These are phyloP conservation scores for Lophura nycthemera DNA, from an alignment of 2,113 vertebrate genomes.

Conservation along the genomic window DNA sequence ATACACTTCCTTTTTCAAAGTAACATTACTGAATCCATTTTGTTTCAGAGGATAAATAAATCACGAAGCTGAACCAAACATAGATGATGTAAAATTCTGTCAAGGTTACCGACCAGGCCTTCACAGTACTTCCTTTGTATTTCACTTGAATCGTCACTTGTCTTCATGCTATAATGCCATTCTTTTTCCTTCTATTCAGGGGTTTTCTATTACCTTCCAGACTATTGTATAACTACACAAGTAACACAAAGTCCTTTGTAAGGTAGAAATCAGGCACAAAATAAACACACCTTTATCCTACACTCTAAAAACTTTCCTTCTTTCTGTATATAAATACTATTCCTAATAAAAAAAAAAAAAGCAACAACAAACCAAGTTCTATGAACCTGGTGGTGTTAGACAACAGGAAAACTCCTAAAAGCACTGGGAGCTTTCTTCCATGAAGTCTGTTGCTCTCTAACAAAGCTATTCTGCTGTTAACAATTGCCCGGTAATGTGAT, in stretches of 20 bases:
- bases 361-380: not conserved
- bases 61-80: conserved; percentile 9
- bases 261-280: conserved; percentile 34
- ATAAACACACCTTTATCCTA: conserved; percentile 58
- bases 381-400: accelerated
- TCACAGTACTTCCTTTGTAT: conserved; percentile 73
- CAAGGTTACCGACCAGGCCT: conserved; percentile 24
- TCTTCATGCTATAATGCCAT: conserved; percentile 65
- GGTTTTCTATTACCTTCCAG: conserved; percentile 76
- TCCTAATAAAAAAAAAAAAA: not conserved
- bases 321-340: not conserved
- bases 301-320: not conserved
- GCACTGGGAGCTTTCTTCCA: not conserved
- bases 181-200: conserved; percentile 79
- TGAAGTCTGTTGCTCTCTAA: not conserved
- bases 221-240: conserved; percentile 64
- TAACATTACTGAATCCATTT: conserved; percentile 20
- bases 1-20: conserved; percentile 1
- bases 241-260: conserved; percentile 71
- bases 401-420: conserved; percentile 27
- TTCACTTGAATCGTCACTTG: conserved; percentile 61
- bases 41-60: conserved; percentile 42
- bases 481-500: not conserved
- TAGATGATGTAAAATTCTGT: conserved; percentile 51
- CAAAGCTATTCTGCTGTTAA: not conserved